Evolutionary conservation across 1,140 invertebrate species (phyloP), one percentile per base, ranked within the genome.

Genomic region (Hylaeus anthracinus): DNA sequence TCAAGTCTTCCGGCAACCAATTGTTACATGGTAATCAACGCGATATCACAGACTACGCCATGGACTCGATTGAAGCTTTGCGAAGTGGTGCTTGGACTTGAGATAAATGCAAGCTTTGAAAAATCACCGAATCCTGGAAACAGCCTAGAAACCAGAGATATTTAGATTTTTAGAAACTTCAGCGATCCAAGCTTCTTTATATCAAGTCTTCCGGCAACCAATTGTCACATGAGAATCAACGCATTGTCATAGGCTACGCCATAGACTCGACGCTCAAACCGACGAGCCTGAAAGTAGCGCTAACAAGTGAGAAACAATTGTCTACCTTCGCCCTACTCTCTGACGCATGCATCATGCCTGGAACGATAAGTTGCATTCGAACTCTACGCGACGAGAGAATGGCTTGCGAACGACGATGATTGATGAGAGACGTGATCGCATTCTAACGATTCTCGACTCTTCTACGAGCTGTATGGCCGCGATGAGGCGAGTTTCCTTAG

Each of bases 341-440:
- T 45, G 64, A 79, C 61, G 66, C 84, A 86, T 86, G 84, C 84
- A 85, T 66, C 84, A 86, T 86, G 84, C 84, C 73, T 56, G 55
- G 66, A 58, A 51, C 45, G 65, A 48, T n/a, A 63, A 45, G 66
- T 63, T 43, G 56, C 79, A 75, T 79, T 81, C 66, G 66, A 85
- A 41, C 39, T 82, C 74, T 85, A 86, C 71, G 84, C 71, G 66
- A 85, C 72, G 79, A 75, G 41, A 85, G 58, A 80, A 80, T 51
- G 72, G 51, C 70, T 61, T 66, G 69, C 67, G 60, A 73, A 70
- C 66, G 72, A 84, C 64, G 64, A 81, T 71, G 72, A 81, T 55
- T 75, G 56, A 61, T 26, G 26, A 72, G 63, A 76, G 6, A 83
- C 73, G 70, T 41, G 8, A 0, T 26, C 14, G 45, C 8, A 15